Evolutionary conservation across 2,888 invertebrate species (phyloP).

Genomic region (Agrochola lota): DNA sequence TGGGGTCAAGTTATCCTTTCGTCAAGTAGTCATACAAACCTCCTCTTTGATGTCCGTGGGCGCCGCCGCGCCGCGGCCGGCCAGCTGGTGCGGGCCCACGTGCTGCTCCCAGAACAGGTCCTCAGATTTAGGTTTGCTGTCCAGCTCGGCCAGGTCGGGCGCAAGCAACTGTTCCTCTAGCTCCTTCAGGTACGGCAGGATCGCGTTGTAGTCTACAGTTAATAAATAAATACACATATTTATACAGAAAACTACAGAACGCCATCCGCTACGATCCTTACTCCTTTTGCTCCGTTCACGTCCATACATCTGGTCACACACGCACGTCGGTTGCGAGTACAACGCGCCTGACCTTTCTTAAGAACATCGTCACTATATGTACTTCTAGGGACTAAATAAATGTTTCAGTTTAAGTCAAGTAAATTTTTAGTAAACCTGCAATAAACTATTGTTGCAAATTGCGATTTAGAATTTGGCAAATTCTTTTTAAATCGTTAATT

Average conservation of each 20-base stretch:
- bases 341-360: background rate
- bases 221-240: background rate
- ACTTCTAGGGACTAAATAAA: too few relatives aligned
- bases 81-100: background rate
- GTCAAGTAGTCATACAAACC: constrained; percentile 13
- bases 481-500: background rate
- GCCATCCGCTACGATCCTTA: background rate
- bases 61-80: rapidly evolving
- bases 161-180: constrained; percentile 81
- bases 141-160: constrained; percentile 54
- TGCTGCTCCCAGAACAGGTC: constrained; percentile 51
- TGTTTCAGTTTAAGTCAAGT: background rate
- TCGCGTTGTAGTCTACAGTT: constrained; percentile 84
- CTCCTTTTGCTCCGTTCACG: background rate
- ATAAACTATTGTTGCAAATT: background rate
- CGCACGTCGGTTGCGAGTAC: background rate
- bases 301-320: background rate
- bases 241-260: background rate
- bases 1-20: background rate
- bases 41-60: constrained; percentile 20
- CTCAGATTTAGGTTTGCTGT: constrained; percentile 67
- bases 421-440: too few relatives aligned
- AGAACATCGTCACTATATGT: background rate
- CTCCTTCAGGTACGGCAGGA: constrained; percentile 85
- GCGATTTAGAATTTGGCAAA: background rate